Percentiles rank a stretch among this genome's conserved stretches.
Evolutionary conservation across 2,113 vertebrate genomes (phyloP).

Genomic region (Mesembrinibis cayennensis): DNA sequence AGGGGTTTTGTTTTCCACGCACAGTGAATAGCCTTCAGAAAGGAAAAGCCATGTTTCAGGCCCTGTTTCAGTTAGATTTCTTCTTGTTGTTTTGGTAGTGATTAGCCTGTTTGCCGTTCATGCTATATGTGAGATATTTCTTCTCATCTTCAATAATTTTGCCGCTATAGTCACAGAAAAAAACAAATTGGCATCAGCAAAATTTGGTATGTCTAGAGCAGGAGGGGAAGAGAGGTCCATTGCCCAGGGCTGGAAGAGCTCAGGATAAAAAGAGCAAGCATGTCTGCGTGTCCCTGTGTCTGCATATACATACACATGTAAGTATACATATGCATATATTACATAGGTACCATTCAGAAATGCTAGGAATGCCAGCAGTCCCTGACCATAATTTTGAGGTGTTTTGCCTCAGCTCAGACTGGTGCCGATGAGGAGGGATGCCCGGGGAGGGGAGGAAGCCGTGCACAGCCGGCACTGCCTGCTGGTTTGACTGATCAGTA

Average conservation of each 20-base stretch:
- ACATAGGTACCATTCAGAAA: rapidly evolving
- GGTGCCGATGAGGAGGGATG: not conserved
- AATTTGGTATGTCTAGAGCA: not conserved
- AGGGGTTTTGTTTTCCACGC: not conserved
- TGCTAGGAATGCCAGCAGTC: not conserved
- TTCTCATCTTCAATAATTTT: not conserved
- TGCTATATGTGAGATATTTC: not conserved
- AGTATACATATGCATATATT: rapidly evolving
- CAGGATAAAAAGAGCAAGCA: not conserved
- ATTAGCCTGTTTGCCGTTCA: rapidly evolving
- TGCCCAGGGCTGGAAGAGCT: not conserved
- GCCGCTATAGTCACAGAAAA: rapidly evolving
- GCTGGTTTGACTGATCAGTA: rapidly evolving
- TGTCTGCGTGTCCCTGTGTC: too few species aligned
- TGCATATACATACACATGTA: rapidly evolving
- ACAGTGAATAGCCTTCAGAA: rapidly evolving
- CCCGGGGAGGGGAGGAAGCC: not conserved
- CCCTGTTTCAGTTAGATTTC: rapidly evolving
- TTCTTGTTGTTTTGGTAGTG: too few species aligned
- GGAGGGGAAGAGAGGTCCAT: not conserved
- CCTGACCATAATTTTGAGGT: not conserved
- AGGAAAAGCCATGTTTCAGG: too few species aligned
- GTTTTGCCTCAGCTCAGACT: not conserved
- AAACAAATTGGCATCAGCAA: not conserved
- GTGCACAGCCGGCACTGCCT: not conserved